Base-by-base conservation (phyloP, 2,113 vertebrate genomes). In the Anas platyrhynchos region DNA sequence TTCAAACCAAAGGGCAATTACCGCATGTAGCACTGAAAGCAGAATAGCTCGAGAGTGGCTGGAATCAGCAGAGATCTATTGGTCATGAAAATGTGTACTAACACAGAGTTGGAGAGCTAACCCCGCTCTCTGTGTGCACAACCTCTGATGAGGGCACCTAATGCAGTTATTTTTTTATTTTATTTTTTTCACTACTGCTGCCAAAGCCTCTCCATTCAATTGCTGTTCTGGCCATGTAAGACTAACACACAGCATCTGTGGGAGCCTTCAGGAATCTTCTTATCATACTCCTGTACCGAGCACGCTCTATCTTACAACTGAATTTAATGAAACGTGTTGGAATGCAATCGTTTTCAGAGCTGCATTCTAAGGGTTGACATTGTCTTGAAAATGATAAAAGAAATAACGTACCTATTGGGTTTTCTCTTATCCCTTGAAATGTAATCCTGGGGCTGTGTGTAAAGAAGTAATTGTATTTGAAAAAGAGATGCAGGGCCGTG, bases 381-480 rank as follows among this genome's bases (percentile, higher is more conserved):
- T 43, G 52, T 55, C 91, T 72, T 48, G 55, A 61, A 88, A 78
- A 93, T 61, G 65, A 74, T 90, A 62, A 86, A 94, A 90, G 79
- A 91, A 94, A 81, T 88, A 80, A 62, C 52, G 77, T 78, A 83
- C 74, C 6, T 56, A 21, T 61, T 93, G 80, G 89, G 67, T 76
- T 94, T 91, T 79, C 52, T 90, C 58, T 90, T 88, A 83, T 91
- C 80, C 68, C 92, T 76, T 69, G 86, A 84, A 93, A 87, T 84
- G 74, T 74, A 94, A 87, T 92, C 83, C 94, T 25, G 81, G 31
- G 83, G 88, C 83, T 86, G 74, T 85, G 91, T 91, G 88, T 76
- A 87, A 94, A 82, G 74, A 63, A 93, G 81, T 32, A 66, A 94
- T 84, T 92, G 92, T 58, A 41, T 79, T 66, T 91, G 90, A 69